A percentile compares a stretch with the other conserved stretches of the same genome.
Conservation (phyloP, 2,888 invertebrate genomes). For the Oeneis ivallda region DNA sequence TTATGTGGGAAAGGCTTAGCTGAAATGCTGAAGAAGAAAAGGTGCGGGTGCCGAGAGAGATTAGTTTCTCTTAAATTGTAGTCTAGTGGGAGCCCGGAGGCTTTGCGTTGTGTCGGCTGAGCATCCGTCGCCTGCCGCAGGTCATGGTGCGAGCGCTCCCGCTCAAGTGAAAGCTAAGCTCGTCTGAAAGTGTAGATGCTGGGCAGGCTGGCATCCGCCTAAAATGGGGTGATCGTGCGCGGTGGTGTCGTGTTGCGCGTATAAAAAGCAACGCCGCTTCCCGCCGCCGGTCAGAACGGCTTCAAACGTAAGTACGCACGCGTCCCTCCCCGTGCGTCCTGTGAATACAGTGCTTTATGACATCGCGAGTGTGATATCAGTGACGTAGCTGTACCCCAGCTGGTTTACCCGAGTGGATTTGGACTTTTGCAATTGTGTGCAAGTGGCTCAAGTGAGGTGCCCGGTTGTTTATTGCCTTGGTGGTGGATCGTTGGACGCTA, state of each 20-base stretch:
- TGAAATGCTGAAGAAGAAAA: background rate
- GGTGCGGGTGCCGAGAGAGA: background rate
- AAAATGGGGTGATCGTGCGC: slow-evolving; percentile 79
- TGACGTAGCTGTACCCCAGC: slow-evolving; percentile 64
- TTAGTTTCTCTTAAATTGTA: background rate
- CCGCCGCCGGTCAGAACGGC: slow-evolving; percentile 96
- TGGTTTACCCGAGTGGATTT: slow-evolving; percentile 65
- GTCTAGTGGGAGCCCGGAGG: background rate
- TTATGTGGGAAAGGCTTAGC: background rate
- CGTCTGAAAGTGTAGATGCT: slow-evolving; percentile 73
- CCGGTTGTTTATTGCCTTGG: slow-evolving; percentile 47
- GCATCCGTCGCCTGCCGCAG: background rate
- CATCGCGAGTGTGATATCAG: slow-evolving; percentile 58
- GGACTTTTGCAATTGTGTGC: slow-evolving; percentile 64
- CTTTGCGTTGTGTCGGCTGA: background rate
- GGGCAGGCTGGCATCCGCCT: slow-evolving; percentile 75
- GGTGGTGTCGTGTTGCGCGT: slow-evolving; percentile 89
- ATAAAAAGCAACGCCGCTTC: slow-evolving; percentile 87
- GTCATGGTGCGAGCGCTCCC: slow-evolving; percentile 41
- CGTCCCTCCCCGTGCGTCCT: slow-evolving; percentile 53
- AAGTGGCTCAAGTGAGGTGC: slow-evolving; percentile 57
- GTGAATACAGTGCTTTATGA: slow-evolving; percentile 55
- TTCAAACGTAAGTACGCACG: slow-evolving; percentile 94
- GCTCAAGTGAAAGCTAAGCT: slow-evolving; percentile 78
- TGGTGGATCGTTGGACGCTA: slow-evolving; percentile 44